Evolutionary conservation across 1,140 invertebrate genomes (phyloP), one percentile per base, ranked within the genome.

Genomic region (Anoplophora glabripennis): DNA sequence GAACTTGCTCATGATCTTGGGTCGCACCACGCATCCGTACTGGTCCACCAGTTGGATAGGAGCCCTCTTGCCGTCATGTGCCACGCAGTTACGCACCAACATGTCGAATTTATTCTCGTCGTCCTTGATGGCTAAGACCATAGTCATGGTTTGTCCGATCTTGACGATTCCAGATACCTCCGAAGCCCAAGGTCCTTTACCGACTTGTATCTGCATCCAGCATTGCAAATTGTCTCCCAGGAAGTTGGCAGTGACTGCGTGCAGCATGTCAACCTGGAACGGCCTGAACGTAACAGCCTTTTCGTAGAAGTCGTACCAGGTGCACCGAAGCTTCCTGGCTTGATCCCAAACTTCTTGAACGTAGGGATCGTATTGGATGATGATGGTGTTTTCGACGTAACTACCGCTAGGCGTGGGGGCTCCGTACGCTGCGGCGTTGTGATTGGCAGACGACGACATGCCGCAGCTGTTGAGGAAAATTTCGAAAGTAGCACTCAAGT

Each of bases 131-230:
- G 93, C 93, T 45, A 96, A 76, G 1, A 95, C 93, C 92, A 96
- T 94, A 0, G 93, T 96, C 93, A 96, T 95, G 0, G 93, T 96
- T 75, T 96, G 93, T 8, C 93, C 93, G 57, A 96, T 96, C 77
- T 95, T 95, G 0, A 96, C 93, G 65, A 96, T 94, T 36, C 93
- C 93, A 0, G 91, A 92, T 0, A 96, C 93, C 78, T 96, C 93
- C 4, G 90, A 93, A 15, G 93, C 92, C 92, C 92, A 96, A 0
- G 93, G 93, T 53, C 93, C 93, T 74, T 94, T 94, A 21, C 93
- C 93, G 15, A 93, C 91, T 76, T 96, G 93, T 62, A 96, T 94
- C 76, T 95, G 93, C 92, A 95, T 95, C 93, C 93, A 96, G 75
- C 93, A 96, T 74, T 94, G 92, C 51, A 96, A 79, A 76, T 96